phyloP scores from a whole-genome alignment of 2,797 vertebrate species.

The Propithecus deckenii region DNA sequence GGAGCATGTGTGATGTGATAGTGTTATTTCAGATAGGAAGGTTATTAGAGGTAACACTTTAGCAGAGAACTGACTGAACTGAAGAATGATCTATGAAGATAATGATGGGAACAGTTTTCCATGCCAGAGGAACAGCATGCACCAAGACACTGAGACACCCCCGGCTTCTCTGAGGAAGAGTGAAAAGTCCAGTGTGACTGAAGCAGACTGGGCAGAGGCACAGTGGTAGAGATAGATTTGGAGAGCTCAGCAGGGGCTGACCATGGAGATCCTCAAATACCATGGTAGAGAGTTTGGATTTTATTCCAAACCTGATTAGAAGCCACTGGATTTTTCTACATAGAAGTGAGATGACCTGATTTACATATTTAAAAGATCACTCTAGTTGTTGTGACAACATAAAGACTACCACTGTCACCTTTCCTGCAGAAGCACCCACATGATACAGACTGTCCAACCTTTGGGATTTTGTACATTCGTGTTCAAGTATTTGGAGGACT shows the following conservation, averaged over 20 bases:
- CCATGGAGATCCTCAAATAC: not conserved
- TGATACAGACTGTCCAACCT: too few relatives aligned
- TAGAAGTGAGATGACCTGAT: not conserved
- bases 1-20: fast-evolving
- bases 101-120: not conserved
- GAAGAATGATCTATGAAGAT: not conserved
- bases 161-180: not conserved
- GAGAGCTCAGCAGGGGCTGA: not conserved
- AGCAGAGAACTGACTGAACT: not conserved
- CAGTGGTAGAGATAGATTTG: not conserved
- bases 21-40: not conserved
- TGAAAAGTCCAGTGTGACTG: not conserved
- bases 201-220: not conserved
- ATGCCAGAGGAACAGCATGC: not conserved
- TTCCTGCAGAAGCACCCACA: not conserved
- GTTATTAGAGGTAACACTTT: not conserved
- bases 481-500: not conserved
- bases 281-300: not conserved
- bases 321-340: not conserved
- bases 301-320: not conserved
- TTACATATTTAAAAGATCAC: not conserved
- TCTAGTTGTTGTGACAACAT: not conserved
- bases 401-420: not conserved
- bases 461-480: not conserved
- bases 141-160: not conserved